Base-by-base conservation (phyloP, 2,888 invertebrate species). In the Ephialtes manifestator region DNA sequence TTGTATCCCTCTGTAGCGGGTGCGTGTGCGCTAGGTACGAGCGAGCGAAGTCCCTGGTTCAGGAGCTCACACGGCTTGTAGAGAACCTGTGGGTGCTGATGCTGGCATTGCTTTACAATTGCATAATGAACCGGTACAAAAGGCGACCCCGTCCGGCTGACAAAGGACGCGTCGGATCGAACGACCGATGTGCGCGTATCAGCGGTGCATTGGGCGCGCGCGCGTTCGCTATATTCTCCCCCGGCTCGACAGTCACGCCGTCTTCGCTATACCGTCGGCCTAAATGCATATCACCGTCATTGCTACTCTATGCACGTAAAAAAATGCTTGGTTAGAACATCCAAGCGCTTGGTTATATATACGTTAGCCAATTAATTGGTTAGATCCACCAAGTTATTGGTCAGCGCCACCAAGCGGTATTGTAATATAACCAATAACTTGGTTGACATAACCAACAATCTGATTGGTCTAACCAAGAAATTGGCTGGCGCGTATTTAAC, bases 101-200 rank as follows among this genome's bases (percentile, higher is more conserved):
- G 60, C 48, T 28, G 67, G 60, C 18, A 51, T 75, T 72, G 39
- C 24, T n/a, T 60, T 78, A 76, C 88, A 89, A 89, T 89, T 89
- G 88, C 87, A 87, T 85, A 89, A 89, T 88, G 89, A 89, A 88
- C 84, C 39, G 65, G 55, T 35, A 76, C 53, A 65, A 84, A 58
- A 68, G 75, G 10, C 28, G 70, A 39, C 68, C 48, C 58, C 24
- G 55, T 31, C 75, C 71, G 43, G 51, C 35, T 55, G 43, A 72
- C 71, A 63, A 77, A 71, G 65, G 65, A 83, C 43, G 24, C 46
- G 78, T 51, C 48, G 31, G 43, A 76, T 76, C 51, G 55, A 72
- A 72, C 43, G 43, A 10, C 43, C 55, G 24, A 72, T 71, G 53
- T 13, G 55, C 55, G 39, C 24, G 4, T 67, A 48, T 65, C 63